These are phyloP conservation scores for Aphidius colemani DNA, from an alignment of 2,888 invertebrate species.

Conservation along the genomic window DNA sequence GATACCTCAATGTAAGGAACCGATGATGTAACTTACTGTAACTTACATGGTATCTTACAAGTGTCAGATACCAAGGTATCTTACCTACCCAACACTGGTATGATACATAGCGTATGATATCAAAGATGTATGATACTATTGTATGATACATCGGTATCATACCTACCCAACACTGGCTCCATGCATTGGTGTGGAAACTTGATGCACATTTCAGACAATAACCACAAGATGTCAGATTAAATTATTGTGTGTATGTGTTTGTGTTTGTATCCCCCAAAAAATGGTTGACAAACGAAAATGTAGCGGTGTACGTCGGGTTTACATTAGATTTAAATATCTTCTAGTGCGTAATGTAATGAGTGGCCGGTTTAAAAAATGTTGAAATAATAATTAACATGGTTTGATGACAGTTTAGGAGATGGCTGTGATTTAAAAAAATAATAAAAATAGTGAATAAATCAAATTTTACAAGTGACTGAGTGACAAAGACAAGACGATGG, in stretches of 20 bases:
- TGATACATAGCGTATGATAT: too few relatives aligned
- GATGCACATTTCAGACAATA: constrained; percentile 23
- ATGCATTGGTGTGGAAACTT: too few relatives aligned
- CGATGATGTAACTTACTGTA: too few relatives aligned
- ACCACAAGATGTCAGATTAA: constrained; percentile 42
- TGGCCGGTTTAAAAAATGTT: constrained; percentile 50
- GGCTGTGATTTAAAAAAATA: constrained; percentile 15
- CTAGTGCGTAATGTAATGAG: constrained; percentile 50
- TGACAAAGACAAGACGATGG: constrained; percentile 41
- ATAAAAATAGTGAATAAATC: neutral
- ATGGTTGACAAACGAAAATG: constrained; percentile 59
- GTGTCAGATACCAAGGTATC: too few relatives aligned
- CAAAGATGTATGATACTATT: too few relatives aligned
- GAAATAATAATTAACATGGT: constrained; percentile 44
- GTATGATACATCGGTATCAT: too few relatives aligned
- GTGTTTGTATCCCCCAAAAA: constrained; percentile 44
- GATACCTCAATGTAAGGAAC: too few relatives aligned
- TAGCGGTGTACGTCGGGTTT: constrained; percentile 57
- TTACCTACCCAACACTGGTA: too few relatives aligned
- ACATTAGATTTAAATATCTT: constrained; percentile 56
- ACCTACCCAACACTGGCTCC: too few relatives aligned
- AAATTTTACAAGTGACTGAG: constrained; percentile 30
- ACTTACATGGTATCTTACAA: too few relatives aligned
- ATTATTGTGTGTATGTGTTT: neutral
- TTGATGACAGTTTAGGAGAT: constrained; percentile 10